These are phyloP conservation scores for Stegana nigrithorax DNA, from an alignment of 2,888 invertebrate species.

Conservation along the genomic window DNA sequence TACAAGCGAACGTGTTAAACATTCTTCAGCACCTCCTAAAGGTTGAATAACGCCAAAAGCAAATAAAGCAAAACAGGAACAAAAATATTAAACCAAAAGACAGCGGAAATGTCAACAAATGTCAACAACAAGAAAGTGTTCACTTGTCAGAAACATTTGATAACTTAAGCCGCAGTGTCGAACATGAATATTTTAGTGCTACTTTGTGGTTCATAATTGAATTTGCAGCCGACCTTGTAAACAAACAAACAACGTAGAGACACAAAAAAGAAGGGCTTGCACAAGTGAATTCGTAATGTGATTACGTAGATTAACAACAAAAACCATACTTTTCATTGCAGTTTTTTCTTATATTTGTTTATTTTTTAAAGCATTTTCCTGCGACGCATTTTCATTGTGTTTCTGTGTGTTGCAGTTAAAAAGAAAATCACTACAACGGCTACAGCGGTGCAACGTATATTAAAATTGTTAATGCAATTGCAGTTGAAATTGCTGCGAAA, in stretches of 20 bases:
- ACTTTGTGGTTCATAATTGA: not conserved
- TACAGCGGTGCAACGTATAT: constrained; percentile 66
- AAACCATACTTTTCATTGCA: too few species aligned
- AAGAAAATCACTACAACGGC: constrained; percentile 63
- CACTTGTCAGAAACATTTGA: constrained; percentile 2
- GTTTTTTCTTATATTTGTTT: too few species aligned
- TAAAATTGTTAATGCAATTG: constrained; percentile 67
- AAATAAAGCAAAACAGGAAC: not conserved
- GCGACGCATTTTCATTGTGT: not conserved
- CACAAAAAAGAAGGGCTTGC: too few species aligned
- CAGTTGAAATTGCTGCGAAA: constrained; percentile 67
- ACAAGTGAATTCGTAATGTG: constrained; percentile 46
- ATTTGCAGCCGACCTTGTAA: not conserved
- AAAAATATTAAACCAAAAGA: not conserved
- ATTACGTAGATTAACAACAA: too few species aligned
- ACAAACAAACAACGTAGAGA: not conserved
- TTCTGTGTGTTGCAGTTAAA: constrained; percentile 31
- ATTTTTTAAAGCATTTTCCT: not conserved
- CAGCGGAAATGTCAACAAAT: not conserved
- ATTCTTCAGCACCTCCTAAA: not conserved
- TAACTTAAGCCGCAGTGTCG: constrained; percentile 12
- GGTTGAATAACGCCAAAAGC: not conserved
- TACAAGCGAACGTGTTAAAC: not conserved
- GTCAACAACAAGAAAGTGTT: not conserved
- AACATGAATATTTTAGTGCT: not conserved